Conservation (phyloP, 2,888 invertebrate species). For the Melipona bicolor region DNA sequence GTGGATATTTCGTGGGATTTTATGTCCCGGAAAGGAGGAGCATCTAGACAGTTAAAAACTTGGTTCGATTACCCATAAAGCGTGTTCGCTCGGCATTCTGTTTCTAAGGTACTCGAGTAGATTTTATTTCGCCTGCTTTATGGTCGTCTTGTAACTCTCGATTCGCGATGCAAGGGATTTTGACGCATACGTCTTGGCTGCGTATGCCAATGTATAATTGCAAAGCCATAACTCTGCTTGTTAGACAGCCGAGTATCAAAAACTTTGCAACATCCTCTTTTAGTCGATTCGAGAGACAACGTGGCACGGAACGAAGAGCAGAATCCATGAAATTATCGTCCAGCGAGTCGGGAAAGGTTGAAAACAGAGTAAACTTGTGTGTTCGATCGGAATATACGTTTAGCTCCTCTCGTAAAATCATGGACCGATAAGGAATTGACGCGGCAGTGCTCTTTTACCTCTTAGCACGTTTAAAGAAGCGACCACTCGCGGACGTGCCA, state of each 20-base stretch:
- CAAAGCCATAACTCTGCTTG: background rate
- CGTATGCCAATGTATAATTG: background rate
- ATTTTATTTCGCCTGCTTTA: slow-evolving; percentile 76
- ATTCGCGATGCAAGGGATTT: slow-evolving; percentile 39
- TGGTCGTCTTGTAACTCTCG: slow-evolving; percentile 61
- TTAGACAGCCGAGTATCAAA: background rate
- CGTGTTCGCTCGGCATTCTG: slow-evolving; percentile 74
- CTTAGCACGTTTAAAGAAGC: slow-evolving; percentile 65
- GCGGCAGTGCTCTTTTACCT: slow-evolving; percentile 50
- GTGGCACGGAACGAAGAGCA: no score
- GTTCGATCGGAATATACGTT: background rate
- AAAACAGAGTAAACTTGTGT: background rate
- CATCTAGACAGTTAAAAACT: slow-evolving; percentile 77
- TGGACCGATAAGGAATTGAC: slow-evolving; percentile 33
- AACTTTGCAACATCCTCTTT: slow-evolving; percentile 20
- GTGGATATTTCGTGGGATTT: slow-evolving; percentile 65
- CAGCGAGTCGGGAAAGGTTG: background rate
- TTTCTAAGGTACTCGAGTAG: slow-evolving; percentile 73
- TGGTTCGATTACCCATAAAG: slow-evolving; percentile 78
- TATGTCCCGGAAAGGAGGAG: slow-evolving; percentile 74
- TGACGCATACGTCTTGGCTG: slow-evolving; percentile 49
- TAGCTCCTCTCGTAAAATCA: slow-evolving; percentile 21
- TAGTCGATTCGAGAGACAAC: background rate
- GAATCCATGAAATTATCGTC: background rate
- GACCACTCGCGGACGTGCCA: slow-evolving; percentile 74